Evolutionary conservation across 2,797 vertebrate species (phyloP), one percentile per base, ranked within the genome.

Genomic region (Typhlichthys eigenmanni): DNA sequence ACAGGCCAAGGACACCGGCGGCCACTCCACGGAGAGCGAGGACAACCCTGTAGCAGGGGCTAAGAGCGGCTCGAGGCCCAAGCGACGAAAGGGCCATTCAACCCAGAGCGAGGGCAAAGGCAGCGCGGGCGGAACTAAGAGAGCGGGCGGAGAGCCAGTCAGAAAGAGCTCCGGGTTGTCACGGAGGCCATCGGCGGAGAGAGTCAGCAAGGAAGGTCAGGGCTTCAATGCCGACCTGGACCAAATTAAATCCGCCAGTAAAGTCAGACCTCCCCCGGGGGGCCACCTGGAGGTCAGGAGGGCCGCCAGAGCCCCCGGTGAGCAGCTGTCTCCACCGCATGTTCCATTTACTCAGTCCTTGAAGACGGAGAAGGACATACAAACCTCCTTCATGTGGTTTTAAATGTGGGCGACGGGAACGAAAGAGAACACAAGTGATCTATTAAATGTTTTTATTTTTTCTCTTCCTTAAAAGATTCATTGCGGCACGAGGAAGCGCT

Each of bases 21-120:
- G 64, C 46, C 77, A 68, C 29, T 91, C 92, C 9, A 89, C 89
- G 24, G 92, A 93, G 66, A 91, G 87, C 47, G 92, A 91, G 32
- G 90, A 84, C 50, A 66, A 57, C 4, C 59, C 55, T 4, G 55
- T 50, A 11, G 59, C 55, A 1, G 72, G 55, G 47, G 67, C 65
- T 24, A 89, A 84, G 74, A 72, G 83, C 46, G 82, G 66, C 48
- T 75, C 70, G 52, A 74, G 69, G 71, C 87, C 74, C 68, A 93
- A 84, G 63, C 78, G 75, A 29, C 70, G 60, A 47, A 88, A 75
- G 62, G 79, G 79, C 75, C 87, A 78, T 52, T 57, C 4, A 34
- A 67, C 73, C 59, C 84, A 50, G 8, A 83, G 58, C 63, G 70
- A 56, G 62, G 73, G 66, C 60, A 85, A 78, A 81, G 61, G 34